Percentiles rank a stretch among this genome's conserved stretches.
phyloP scores from a whole-genome alignment of 23 tunicate genomes.

The Oikopleura albicans region DNA sequence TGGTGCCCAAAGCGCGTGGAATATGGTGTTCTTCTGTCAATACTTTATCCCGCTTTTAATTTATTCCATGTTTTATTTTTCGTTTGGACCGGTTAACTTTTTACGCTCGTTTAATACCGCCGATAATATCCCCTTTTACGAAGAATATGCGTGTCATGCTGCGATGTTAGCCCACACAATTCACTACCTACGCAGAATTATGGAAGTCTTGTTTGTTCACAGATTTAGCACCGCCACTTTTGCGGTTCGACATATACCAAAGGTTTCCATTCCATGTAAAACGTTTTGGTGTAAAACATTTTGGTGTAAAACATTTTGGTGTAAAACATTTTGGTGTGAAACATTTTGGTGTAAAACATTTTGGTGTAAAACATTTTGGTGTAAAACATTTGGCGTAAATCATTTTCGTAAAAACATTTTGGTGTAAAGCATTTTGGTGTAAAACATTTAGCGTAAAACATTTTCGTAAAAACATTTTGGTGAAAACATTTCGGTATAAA shows the following conservation, averaged over 20 bases:
- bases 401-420: too few species aligned
- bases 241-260: conserved; percentile 17
- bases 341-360: too few species aligned
- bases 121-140: neutral
- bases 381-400: too few species aligned
- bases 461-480: too few species aligned
- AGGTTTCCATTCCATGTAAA: too few species aligned
- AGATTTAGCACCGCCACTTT: neutral
- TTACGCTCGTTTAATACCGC: neutral
- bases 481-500: too few species aligned
- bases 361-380: too few species aligned
- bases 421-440: too few species aligned
- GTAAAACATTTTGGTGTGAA: too few species aligned
- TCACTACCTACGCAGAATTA: neutral
- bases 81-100: neutral
- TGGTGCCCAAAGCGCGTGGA: neutral
- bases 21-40: neutral
- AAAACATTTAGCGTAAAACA: too few species aligned
- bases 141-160: neutral
- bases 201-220: neutral
- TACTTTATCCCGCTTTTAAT: neutral
- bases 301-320: too few species aligned
- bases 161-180: conserved; percentile 9
- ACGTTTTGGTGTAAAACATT: too few species aligned
- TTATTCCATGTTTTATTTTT: neutral